Conservation (phyloP, 2,888 invertebrate genomes). For the Antitype chi region DNA sequence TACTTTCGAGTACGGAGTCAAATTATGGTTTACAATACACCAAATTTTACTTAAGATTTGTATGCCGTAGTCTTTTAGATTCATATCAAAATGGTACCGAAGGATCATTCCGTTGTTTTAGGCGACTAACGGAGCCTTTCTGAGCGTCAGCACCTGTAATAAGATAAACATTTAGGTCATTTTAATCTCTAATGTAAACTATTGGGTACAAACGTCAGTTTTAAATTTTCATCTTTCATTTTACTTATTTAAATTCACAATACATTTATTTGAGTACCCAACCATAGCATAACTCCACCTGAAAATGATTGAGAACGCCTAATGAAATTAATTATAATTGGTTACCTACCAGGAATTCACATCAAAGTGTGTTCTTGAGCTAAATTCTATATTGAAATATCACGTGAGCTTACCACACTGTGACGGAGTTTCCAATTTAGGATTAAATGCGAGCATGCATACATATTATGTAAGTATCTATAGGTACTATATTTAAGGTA, state of each 20-base stretch:
- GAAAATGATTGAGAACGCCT: background rate
- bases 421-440: conserved; percentile 2
- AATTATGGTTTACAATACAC: too few species aligned
- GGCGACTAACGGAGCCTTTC: background rate
- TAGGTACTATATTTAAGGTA: too few species aligned
- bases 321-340: background rate
- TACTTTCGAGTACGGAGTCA: too few species aligned
- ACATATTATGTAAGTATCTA: background rate
- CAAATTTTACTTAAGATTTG: background rate
- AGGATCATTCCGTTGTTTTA: background rate
- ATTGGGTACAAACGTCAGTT: background rate
- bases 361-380: background rate
- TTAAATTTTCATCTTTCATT: background rate
- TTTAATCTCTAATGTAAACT: background rate
- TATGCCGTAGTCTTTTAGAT: background rate
- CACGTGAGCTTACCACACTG: background rate
- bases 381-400: conserved; percentile 6
- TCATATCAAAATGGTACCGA: background rate
- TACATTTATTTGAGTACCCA: background rate
- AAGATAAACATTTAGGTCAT: background rate
- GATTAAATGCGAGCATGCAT: conserved; percentile 4
- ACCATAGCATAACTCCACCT: background rate
- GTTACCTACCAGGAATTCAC: background rate
- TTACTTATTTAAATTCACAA: too few species aligned
- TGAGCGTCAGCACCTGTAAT: background rate